A percentile compares a stretch with the other conserved stretches of the same genome.
phyloP scores from a whole-genome alignment of 2,888 invertebrate genomes.

The Stenoptilia bipunctidactyla region DNA sequence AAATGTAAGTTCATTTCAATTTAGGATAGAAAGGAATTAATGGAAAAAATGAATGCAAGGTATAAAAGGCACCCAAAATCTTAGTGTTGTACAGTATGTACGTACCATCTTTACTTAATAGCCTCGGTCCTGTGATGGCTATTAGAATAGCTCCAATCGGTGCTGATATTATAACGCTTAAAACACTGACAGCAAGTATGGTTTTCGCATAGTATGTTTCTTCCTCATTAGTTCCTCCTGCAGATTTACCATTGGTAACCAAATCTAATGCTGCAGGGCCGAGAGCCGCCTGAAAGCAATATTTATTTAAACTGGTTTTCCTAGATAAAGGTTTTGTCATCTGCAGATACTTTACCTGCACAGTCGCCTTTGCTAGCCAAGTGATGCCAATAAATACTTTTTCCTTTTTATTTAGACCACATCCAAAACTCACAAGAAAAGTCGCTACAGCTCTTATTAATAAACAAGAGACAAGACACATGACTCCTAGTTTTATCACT shows the following conservation, averaged over 20 bases:
- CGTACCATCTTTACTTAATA: slow-evolving; percentile 35
- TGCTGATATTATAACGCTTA: slow-evolving; percentile 81
- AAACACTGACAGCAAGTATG: slow-evolving; percentile 77
- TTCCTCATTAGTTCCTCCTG: slow-evolving; percentile 37
- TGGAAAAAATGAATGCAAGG: too few relatives aligned
- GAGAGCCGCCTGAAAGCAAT: slow-evolving; percentile 73
- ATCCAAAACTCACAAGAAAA: slow-evolving; percentile 74
- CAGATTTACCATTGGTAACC: slow-evolving; percentile 43
- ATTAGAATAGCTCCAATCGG: slow-evolving; percentile 80
- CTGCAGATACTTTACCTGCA: slow-evolving; percentile 72
- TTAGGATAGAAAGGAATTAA: too few relatives aligned
- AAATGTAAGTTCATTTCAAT: too few relatives aligned
- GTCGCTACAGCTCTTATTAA: slow-evolving; percentile 73
- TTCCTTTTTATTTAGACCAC: slow-evolving; percentile 82
- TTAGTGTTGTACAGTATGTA: too few relatives aligned
- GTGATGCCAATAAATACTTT: slow-evolving; percentile 85
- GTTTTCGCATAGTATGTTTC: slow-evolving; percentile 69
- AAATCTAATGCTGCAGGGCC: slow-evolving; percentile 77
- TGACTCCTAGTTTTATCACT: slow-evolving; percentile 74
- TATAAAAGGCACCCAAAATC: too few relatives aligned
- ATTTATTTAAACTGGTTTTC: neutral
- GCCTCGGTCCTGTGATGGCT: slow-evolving; percentile 74
- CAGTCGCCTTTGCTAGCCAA: slow-evolving; percentile 92
- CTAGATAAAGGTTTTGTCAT: too few relatives aligned
- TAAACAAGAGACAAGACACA: slow-evolving; percentile 73